Base-by-base conservation (phyloP, 2,797 vertebrate genomes). In the Pteronotus mesoamericanus region DNA sequence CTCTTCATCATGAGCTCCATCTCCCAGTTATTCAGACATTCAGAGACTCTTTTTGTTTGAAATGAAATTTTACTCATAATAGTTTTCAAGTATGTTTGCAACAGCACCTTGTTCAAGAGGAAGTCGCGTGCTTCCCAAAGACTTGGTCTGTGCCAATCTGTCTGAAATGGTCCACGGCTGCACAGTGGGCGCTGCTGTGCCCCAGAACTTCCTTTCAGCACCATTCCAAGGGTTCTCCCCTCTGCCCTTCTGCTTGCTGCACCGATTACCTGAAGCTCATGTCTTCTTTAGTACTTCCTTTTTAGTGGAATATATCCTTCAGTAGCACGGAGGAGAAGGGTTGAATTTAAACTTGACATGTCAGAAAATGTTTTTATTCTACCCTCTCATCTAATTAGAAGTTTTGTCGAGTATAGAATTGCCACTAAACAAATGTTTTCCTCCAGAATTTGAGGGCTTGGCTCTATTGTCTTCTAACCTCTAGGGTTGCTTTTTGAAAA, bases 41-140 rank as follows among this genome's bases (percentile, higher is more conserved):
- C 68, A 68, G 53, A 39, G 57, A 53, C 22, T 68, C 9, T n/a
- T 19, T 96, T 96, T 96, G 61, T 98, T 98, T 98, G 97, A 98
- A 98, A 98, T 98, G 98, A 98, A 98, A 98, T 97, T 98, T 98
- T 98, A 98, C 98, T 98, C 97, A 94, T 98, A 98, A 98, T 98
- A 97, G 97, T 97, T 98, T 95, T 98, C 97, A 98, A 98, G 98
- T 97, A 97, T 98, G 98, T 98, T 98, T 97, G 98, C 97, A 97
- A 97, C 97, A 98, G 97, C 97, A 98, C 97, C 98, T 97, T 95
- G 95, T 97, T 97, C 96, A 95, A 97, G 90, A 97, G 96, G 94
- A 97, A 97, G 96, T 95, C 75, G 51, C 83, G 82, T 93, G 84
- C 86, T 94, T 96, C 90, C 82, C 92, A 87, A 96, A 77, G 74